These are phyloP conservation scores for Agriopis leucophaearia DNA, from an alignment of 2,888 invertebrate species.

Conservation along the genomic window DNA sequence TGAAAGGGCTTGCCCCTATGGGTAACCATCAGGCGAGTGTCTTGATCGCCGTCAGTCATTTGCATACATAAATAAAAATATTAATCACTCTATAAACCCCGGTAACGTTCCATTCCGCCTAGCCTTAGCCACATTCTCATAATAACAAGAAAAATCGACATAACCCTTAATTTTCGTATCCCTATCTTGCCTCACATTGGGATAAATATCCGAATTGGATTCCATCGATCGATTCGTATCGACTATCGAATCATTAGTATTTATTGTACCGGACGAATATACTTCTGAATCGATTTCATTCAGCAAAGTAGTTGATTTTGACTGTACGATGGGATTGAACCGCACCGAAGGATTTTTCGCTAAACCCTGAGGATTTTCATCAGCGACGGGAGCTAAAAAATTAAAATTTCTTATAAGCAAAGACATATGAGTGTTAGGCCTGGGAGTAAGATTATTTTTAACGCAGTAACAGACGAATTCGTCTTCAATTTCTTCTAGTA, in stretches of 20 bases:
- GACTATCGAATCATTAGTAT: conserved; percentile 66
- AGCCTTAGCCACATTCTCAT: conserved; percentile 89
- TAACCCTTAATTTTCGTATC: conserved; percentile 92
- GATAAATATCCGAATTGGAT: conserved; percentile 77
- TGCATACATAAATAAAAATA: conserved; percentile 1
- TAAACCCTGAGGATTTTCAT: conserved; percentile 55
- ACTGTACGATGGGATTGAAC: conserved; percentile 88
- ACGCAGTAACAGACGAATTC: conserved; percentile 93
- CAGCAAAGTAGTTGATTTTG: conserved; percentile 76
- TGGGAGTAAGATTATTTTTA: conserved; percentile 80
- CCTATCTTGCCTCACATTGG: conserved; percentile 81
- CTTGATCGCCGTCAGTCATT: no score
- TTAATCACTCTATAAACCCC: conserved; percentile 80
- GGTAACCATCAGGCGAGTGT: no score
- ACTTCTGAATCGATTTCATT: conserved; percentile 78
- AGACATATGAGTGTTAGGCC: conserved; percentile 93
- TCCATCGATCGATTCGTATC: conserved; percentile 77
- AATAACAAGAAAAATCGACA: conserved; percentile 94
- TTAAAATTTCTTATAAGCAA: conserved; percentile 95
- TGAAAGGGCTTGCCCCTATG: no score
- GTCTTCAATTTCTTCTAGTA: conserved; percentile 93
- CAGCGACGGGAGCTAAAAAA: conserved; percentile 88
- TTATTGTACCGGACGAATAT: conserved; percentile 67
- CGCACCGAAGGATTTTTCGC: conserved; percentile 85
- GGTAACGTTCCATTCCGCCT: conserved; percentile 89